Evolutionary conservation across 2,113 vertebrate genomes (phyloP).

Genomic region (Pitta sordida): DNA sequence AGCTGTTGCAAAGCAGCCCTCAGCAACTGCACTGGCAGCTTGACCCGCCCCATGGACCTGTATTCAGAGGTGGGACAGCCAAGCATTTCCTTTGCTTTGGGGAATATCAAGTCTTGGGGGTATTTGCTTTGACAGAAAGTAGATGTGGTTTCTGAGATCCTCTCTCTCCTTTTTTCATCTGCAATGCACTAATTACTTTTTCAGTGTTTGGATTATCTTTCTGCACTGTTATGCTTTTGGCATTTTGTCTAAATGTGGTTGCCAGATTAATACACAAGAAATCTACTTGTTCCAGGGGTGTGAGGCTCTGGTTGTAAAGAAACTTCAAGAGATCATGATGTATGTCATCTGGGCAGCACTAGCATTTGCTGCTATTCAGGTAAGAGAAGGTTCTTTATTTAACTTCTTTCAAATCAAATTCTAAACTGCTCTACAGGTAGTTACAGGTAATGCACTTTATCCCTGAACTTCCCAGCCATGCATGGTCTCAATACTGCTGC

Average conservation of each 20-base stretch:
- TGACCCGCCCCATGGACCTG: slow-evolving; percentile 83
- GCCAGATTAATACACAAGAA: neutral
- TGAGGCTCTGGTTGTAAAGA: slow-evolving; percentile 94
- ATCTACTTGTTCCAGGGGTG: slow-evolving; percentile 80
- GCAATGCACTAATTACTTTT: neutral
- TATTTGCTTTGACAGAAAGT: neutral
- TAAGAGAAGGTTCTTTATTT: slow-evolving; percentile 48
- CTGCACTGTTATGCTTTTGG: neutral
- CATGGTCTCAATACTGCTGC: neutral
- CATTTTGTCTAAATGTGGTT: neutral
- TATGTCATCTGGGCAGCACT: slow-evolving; percentile 95
- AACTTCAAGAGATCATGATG: slow-evolving; percentile 98
- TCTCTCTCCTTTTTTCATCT: neutral
- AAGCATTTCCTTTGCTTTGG: neutral
- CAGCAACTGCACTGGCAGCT: slow-evolving; percentile 88
- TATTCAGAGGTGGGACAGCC: slow-evolving; percentile 85
- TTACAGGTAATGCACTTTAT: neutral
- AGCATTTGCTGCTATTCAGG: slow-evolving; percentile 95
- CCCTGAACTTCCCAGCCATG: neutral
- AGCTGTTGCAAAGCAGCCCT: slow-evolving; percentile 90
- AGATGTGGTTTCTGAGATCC: neutral
- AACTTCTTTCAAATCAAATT: neutral
- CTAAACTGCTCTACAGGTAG: neutral
- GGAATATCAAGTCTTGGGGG: neutral
- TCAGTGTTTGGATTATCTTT: neutral